Percentiles rank a stretch among this genome's conserved stretches.
Conservation (phyloP, 2,888 invertebrate genomes). For the Cyrtodaria siliqua region DNA sequence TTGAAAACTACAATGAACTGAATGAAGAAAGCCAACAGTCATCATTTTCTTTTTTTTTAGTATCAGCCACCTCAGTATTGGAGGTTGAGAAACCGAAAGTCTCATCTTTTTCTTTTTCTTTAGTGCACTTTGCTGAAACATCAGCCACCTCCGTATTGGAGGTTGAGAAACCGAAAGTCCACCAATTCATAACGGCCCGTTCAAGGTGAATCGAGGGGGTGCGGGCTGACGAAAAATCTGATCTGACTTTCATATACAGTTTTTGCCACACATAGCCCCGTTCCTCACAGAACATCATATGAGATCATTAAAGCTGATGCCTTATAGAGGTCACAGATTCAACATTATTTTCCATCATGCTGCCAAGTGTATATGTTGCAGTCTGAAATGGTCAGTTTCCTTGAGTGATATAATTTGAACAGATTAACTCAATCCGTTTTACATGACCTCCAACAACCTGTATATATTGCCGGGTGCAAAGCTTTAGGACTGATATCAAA, state of each 20-base stretch:
- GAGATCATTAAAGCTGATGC: slow-evolving; percentile 23
- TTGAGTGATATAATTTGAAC: no score
- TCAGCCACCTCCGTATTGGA: slow-evolving; percentile 16
- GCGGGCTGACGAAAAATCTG: no score
- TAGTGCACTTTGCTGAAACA: slow-evolving; percentile 51
- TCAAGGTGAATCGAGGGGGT: no score
- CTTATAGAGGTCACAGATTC: no score
- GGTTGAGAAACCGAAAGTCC: no score
- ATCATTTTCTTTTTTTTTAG: no score
- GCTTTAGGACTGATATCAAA: slow-evolving; percentile 21
- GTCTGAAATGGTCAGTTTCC: slow-evolving; percentile 17
- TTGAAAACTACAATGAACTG: slow-evolving; percentile 40
- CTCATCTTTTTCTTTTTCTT: no score
- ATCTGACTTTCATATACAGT: slow-evolving; percentile 27
- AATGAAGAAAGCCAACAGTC: slow-evolving; percentile 17
- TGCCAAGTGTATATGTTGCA: slow-evolving; percentile 29
- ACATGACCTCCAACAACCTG: background rate
- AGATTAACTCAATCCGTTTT: no score
- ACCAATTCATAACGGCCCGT: no score
- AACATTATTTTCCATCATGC: slow-evolving; percentile 40
- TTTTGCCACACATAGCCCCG: slow-evolving; percentile 17
- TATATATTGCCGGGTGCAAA: no score
- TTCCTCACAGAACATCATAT: slow-evolving; percentile 24
- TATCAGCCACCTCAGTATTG: no score
- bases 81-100: no score